These are phyloP conservation scores for Mesocentrotus franciscanus DNA, from an alignment of 53 echinoderm and acorn worm genomes.

Conservation along the genomic window DNA sequence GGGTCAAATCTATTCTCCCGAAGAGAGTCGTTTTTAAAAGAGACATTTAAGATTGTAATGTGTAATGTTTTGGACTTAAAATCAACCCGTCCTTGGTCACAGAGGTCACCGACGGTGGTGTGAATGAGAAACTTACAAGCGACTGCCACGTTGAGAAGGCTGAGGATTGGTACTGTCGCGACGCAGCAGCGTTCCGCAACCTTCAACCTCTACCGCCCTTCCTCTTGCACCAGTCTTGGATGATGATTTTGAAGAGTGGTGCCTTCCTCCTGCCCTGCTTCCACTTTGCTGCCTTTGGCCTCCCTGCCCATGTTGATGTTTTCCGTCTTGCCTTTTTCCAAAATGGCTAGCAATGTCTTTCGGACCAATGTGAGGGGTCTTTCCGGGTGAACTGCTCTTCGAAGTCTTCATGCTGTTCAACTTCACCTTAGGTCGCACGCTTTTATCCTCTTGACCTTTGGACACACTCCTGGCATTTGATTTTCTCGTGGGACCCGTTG, in stretches of 20 bases:
- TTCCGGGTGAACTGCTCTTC: neutral
- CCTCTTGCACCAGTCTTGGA: neutral
- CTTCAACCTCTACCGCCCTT: neutral
- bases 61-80: neutral
- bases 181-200: neutral
- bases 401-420: neutral
- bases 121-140: constrained; percentile 3
- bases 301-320: neutral
- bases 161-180: neutral
- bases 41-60: no score
- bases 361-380: neutral
- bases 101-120: neutral
- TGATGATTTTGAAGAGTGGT: neutral
- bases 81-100: neutral
- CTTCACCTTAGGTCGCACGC: constrained; percentile 3
- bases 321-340: neutral
- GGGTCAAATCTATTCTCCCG: no score
- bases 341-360: neutral
- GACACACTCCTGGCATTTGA: neutral
- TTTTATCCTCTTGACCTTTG: neutral
- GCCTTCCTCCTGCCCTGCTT: neutral
- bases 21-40: no score
- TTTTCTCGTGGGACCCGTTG: neutral
- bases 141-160: neutral
- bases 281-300: neutral